A percentile compares a stretch with the other conserved stretches of the same genome.
phyloP scores from a whole-genome alignment of 2,888 invertebrate genomes.

The Dastarcus helophoroides region DNA sequence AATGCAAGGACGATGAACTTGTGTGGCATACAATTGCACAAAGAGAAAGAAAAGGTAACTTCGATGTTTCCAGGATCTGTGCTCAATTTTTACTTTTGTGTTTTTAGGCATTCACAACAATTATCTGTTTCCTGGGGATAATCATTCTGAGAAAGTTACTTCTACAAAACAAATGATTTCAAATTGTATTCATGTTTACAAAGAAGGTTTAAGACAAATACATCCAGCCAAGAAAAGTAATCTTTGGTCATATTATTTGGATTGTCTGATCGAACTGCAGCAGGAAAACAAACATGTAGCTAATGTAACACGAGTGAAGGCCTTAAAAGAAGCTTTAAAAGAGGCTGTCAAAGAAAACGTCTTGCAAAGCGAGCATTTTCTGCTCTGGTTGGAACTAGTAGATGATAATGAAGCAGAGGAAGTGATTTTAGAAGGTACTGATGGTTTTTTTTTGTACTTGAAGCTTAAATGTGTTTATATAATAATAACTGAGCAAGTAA shows the following conservation, averaged over 20 bases:
- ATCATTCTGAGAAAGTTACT: conserved; percentile 5
- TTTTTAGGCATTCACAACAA: conserved; percentile 13
- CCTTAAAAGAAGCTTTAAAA: conserved; percentile 39
- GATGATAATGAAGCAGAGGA: conserved; percentile 18
- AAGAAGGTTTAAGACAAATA: conserved; percentile 23
- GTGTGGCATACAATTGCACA: conserved; percentile 51
- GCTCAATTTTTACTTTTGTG: conserved; percentile 4
- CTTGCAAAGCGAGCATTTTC: conserved; percentile 26
- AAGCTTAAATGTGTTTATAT: no score
- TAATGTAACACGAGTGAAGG: conserved; percentile 38
- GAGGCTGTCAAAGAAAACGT: conserved; percentile 20
- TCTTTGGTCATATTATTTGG: conserved; percentile 37
- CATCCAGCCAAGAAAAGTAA: conserved; percentile 14
- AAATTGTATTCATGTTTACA: conserved; percentile 16
- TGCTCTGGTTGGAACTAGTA: conserved; percentile 26
- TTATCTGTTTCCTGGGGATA: neutral
- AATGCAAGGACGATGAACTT: conserved; percentile 41
- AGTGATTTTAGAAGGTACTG: conserved; percentile 20
- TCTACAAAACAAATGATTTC: conserved; percentile 2
- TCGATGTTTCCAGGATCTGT: conserved; percentile 13
- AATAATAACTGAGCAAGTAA: no score
- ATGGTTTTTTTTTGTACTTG: no score
- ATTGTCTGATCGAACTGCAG: conserved; percentile 44
- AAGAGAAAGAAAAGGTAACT: conserved; percentile 43
- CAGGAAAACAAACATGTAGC: conserved; percentile 37